These are phyloP conservation scores for Rhynchonycteris naso DNA, from an alignment of 2,797 vertebrate genomes.

Conservation along the genomic window DNA sequence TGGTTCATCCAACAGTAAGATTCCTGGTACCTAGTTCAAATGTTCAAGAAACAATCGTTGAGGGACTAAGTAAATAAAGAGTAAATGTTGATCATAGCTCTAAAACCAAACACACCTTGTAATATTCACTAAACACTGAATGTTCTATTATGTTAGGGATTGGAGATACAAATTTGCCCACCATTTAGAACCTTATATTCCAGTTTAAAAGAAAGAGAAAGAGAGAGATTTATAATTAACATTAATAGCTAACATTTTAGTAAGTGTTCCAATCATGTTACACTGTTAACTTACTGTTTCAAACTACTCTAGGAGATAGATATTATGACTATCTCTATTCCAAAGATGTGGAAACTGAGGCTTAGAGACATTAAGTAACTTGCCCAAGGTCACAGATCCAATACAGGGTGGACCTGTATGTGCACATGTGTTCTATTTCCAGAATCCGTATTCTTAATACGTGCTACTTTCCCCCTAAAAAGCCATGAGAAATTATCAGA, in stretches of 20 bases:
- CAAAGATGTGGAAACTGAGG: neutral
- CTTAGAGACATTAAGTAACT: constrained; percentile 15
- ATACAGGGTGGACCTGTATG: neutral
- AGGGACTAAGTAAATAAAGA: constrained; percentile 13
- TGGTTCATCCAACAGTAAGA: neutral
- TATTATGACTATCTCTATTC: neutral
- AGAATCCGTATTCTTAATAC: neutral
- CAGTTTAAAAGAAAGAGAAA: neutral
- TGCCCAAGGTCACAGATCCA: neutral
- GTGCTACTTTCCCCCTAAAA: neutral
- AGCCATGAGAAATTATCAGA: constrained; percentile 10
- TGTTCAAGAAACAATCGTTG: constrained; percentile 38
- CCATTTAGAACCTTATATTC: constrained; percentile 20
- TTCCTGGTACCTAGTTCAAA: neutral
- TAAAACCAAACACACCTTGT: constrained; percentile 31
- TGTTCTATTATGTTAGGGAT: neutral
- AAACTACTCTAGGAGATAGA: neutral
- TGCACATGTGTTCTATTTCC: neutral
- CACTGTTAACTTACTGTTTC: constrained; percentile 15
- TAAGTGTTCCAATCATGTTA: constrained; percentile 11
- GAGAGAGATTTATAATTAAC: constrained; percentile 34
- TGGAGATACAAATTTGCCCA: neutral
- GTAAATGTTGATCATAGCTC: neutral
- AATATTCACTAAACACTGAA: constrained; percentile 4
- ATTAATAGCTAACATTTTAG: neutral